Base-by-base conservation (phyloP, 2,113 vertebrate species). In the Thamnaconus septentrionalis region DNA sequence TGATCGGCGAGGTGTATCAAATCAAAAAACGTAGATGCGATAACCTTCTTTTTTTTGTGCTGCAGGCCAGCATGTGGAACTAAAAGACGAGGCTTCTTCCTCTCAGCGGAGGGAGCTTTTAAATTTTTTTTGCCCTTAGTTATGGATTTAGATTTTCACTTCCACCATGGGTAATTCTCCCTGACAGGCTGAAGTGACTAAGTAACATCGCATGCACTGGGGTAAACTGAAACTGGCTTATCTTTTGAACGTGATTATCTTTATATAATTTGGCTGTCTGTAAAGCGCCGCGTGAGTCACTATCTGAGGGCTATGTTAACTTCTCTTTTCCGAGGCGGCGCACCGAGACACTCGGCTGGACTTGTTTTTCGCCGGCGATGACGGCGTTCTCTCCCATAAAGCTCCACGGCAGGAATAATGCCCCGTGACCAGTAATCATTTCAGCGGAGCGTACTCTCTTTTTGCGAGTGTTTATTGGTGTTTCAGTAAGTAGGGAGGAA, bases 231-330 rank as follows among this genome's bases (percentile, higher is more conserved):
- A 88, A 69, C 82, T 79, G 76, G 81, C 84, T 91, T 87, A 91
- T 91, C 83, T 88, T 31, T 85, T 83, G 79, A 90, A 90, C 70
- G 56, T 79, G 87, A 85, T 89, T 89, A 90, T 88, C 85, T 88
- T 89, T 76, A 84, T 81, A 87, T 85, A 82, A 86, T 90, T 88
- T 89, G 88, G 64, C 82, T 87, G 84, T 79, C 82, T 86, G 78
- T 85, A 88, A 78, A 84, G 75, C 75, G 75, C 72, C 50, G 72
- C 65, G 59, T 88, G 88, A 91, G 86, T 91, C 88, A 91, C 77
- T 87, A 82, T 76, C 84, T 84, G 70, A 73, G 67, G 89, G 88
- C 82, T 71, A 70, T 81, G 71, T 65, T 31, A 62, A 78, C 51
- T 43, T 73, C 62, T 76, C 43, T 73, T 79, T 67, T 71, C 59